A percentile compares a stretch with the other conserved stretches of the same genome.
phyloP scores from a whole-genome alignment of 1,140 invertebrate genomes.

The Habropoda laboriosa region DNA sequence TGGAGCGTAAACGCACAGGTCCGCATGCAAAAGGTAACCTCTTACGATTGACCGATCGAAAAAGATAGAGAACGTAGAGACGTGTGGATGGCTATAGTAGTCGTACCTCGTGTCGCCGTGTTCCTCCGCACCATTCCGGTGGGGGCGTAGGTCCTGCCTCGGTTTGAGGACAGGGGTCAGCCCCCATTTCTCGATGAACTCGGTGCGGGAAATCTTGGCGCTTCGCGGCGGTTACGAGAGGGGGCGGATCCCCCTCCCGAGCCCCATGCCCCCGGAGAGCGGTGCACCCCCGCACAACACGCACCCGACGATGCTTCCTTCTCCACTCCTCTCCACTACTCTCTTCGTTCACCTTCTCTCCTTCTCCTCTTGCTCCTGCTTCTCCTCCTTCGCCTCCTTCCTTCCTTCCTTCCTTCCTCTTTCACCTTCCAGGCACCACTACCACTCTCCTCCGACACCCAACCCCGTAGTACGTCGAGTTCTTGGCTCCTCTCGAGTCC shows the following conservation, averaged over 20 bases:
- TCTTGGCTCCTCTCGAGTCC: constrained; percentile 23
- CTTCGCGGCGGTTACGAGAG: constrained; percentile 82
- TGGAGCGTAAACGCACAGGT: constrained; percentile 3
- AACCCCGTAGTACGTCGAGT: constrained; percentile 26
- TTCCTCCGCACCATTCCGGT: constrained; percentile 85
- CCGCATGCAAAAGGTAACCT: constrained; percentile 40
- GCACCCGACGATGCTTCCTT: constrained; percentile 71
- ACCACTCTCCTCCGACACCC: background rate
- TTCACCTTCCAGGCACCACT: background rate
- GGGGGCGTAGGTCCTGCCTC: constrained; percentile 94
- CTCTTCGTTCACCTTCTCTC: constrained; percentile 17
- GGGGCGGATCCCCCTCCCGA: constrained; percentile 81
- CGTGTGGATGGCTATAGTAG: constrained; percentile 36
- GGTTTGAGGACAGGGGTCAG: constrained; percentile 96
- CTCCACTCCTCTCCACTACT: constrained; percentile 62
- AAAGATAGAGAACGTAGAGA: constrained; percentile 40
- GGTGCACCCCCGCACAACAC: constrained; percentile 74
- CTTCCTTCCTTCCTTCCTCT: background rate
- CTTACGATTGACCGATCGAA: constrained; percentile 9
- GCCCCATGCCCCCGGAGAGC: constrained; percentile 78
- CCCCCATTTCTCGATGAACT: constrained; percentile 97
- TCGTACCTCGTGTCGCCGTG: constrained; percentile 86
- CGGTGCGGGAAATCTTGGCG: constrained; percentile 96
- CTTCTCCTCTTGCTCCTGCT: background rate
- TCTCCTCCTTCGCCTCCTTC: constrained; percentile 2